Conservation (phyloP, 2,888 invertebrate genomes). For the Endotricha flammealis region DNA sequence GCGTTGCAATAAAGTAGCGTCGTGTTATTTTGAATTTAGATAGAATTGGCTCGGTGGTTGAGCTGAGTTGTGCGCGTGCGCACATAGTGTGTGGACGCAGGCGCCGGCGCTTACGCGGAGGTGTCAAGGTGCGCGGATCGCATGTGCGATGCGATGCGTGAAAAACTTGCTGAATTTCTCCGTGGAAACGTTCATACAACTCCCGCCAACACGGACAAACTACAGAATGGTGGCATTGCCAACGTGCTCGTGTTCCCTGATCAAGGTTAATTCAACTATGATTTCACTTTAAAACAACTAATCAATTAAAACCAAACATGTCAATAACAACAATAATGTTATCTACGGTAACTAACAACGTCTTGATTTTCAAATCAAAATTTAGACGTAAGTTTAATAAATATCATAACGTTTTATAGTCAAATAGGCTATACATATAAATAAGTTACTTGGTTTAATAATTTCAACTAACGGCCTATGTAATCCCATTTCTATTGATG, state of each 20-base stretch:
- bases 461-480: no score
- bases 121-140: slow-evolving; percentile 31
- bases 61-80: slow-evolving; percentile 21
- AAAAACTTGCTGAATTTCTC: slow-evolving; percentile 60
- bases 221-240: slow-evolving; percentile 51
- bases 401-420: no score
- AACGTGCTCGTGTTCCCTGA: slow-evolving; percentile 59
- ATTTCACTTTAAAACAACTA: no score
- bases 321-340: no score
- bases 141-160: slow-evolving; percentile 73
- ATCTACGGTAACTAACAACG: no score
- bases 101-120: slow-evolving; percentile 39
- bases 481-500: no score
- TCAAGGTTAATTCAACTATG: slow-evolving; percentile 47
- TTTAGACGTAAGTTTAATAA: no score
- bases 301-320: no score
- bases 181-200: slow-evolving; percentile 54
- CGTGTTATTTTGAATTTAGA: slow-evolving; percentile 35
- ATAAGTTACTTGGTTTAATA: no score
- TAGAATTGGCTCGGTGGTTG: slow-evolving; percentile 25
- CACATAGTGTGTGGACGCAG: slow-evolving; percentile 32
- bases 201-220: slow-evolving; percentile 48
- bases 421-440: no score
- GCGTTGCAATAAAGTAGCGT: slow-evolving; percentile 28
- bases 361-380: no score